These are phyloP conservation scores for Lineus longissimus DNA, from an alignment of 1,140 invertebrate genomes.

Conservation along the genomic window DNA sequence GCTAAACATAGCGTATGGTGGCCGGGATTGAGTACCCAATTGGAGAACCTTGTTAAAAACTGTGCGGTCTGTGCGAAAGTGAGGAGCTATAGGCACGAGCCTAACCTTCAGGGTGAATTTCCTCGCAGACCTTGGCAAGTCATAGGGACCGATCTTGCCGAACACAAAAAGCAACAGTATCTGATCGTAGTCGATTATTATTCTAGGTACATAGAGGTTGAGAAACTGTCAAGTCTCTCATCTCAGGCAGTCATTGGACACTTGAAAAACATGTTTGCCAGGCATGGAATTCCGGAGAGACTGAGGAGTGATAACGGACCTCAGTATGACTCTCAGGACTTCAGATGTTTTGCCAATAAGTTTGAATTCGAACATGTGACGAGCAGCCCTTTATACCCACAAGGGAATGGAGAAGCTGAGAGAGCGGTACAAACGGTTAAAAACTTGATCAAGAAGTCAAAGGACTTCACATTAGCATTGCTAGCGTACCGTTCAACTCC, in stretches of 20 bases:
- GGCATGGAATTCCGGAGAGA: constrained; percentile 24
- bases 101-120: background rate
- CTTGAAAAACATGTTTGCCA: constrained; percentile 23
- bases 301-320: constrained; percentile 28
- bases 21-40: background rate
- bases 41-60: background rate
- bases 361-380: constrained; percentile 27
- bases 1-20: constrained; percentile 1
- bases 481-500: background rate
- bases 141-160: constrained; percentile 15
- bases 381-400: constrained; percentile 20
- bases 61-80: background rate
- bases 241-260: constrained; percentile 19
- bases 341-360: constrained; percentile 21
- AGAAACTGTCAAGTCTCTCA: constrained; percentile 11
- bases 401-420: constrained; percentile 25
- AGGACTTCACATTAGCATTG: background rate
- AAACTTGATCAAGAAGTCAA: constrained; percentile 13
- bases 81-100: background rate
- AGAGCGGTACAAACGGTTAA: constrained; percentile 24
- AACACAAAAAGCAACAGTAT: constrained; percentile 13
- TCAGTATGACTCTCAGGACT: constrained; percentile 26
- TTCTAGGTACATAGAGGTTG: constrained; percentile 19
- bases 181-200: constrained; percentile 23
- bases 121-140: constrained; percentile 15